These are phyloP conservation scores for Stegana nigrithorax DNA, from an alignment of 2,888 invertebrate genomes.

Conservation along the genomic window DNA sequence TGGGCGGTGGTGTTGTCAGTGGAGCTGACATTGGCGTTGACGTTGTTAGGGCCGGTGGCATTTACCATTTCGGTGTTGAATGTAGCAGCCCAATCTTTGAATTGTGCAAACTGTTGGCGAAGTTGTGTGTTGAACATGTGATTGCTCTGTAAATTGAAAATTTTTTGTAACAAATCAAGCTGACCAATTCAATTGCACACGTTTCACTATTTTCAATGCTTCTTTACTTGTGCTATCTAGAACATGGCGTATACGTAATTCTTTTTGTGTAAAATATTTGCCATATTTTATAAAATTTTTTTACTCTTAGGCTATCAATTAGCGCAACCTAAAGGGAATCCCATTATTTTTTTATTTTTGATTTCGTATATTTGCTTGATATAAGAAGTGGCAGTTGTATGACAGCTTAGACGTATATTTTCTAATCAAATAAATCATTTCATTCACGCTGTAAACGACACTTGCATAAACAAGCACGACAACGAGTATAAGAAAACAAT, in stretches of 20 bases:
- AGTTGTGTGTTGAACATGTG: conserved; percentile 66
- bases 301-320: neutral
- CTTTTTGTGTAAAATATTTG: neutral
- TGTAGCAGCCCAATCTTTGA: conserved; percentile 45
- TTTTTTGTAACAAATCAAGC: conserved; percentile 37
- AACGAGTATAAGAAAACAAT: no score
- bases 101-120: conserved; percentile 58
- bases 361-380: neutral
- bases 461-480: neutral
- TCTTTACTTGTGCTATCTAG: neutral
- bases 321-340: neutral
- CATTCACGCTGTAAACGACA: conserved; percentile 23
- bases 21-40: conserved; percentile 13
- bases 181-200: conserved; percentile 7
- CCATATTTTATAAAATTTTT: neutral
- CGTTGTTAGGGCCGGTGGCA: neutral
- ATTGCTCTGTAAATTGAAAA: conserved; percentile 60
- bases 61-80: conserved; percentile 15
- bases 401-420: conserved; percentile 23
- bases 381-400: neutral
- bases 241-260: neutral
- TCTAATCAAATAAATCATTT: conserved; percentile 56
- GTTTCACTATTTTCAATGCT: neutral
- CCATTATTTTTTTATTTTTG: no score
- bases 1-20: conserved; percentile 17